A percentile compares a stretch with the other conserved stretches of the same genome.
Conservation (phyloP, 2,113 vertebrate genomes). For the Cynopterus brachyotis region DNA sequence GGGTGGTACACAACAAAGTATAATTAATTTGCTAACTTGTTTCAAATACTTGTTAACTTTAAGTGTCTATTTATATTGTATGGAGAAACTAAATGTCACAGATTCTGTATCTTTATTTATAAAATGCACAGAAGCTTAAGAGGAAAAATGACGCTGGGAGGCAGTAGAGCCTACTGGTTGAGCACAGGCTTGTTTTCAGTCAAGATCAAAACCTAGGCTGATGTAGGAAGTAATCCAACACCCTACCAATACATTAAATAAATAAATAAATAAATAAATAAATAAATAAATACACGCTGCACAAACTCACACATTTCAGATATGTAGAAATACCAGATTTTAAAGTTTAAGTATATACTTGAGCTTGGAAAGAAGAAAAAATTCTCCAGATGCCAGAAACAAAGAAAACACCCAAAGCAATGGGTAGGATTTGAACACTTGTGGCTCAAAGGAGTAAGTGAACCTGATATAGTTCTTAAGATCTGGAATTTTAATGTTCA, state of each 20-base stretch:
- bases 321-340: neutral
- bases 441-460: neutral
- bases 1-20: neutral
- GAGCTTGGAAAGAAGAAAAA: slow-evolving; percentile 23
- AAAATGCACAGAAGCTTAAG: slow-evolving; percentile 13
- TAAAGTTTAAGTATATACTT: neutral
- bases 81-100: neutral
- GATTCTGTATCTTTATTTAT: slow-evolving; percentile 28
- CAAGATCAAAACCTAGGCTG: neutral
- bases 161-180: slow-evolving; percentile 5
- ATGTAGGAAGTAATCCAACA: slow-evolving; percentile 17
- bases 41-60: slow-evolving; percentile 26
- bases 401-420: slow-evolving; percentile 1
- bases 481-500: neutral
- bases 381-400: neutral
- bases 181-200: neutral
- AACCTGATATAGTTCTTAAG: neutral
- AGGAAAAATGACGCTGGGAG: slow-evolving; percentile 38
- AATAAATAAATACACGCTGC: neutral
- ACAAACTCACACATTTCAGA: neutral
- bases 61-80: slow-evolving; percentile 9
- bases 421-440: neutral
- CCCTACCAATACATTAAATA: neutral
- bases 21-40: slow-evolving; percentile 36
- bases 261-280: neutral